These are phyloP conservation scores for Galendromus occidentalis DNA, from an alignment of 1,140 invertebrate species.

Conservation along the genomic window DNA sequence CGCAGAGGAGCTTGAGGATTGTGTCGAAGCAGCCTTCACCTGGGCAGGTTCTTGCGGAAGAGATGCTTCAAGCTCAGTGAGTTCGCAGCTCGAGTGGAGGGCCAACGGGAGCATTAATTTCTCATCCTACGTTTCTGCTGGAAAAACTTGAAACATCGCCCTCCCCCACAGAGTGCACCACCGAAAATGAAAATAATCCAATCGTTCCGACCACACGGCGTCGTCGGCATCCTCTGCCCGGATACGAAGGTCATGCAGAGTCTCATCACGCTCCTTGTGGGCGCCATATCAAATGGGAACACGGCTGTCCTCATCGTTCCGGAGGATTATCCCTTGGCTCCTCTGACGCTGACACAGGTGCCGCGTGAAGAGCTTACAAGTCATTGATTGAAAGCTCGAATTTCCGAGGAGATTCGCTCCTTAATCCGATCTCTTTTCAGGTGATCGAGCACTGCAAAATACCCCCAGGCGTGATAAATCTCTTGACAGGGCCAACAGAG, in stretches of 20 bases:
- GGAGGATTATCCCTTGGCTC: background rate
- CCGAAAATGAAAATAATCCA: background rate
- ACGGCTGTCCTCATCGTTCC: background rate
- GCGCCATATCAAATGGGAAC: background rate
- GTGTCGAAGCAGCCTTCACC: background rate
- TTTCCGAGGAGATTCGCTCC: background rate
- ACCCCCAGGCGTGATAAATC: background rate
- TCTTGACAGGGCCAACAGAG: background rate
- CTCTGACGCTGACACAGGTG: conserved; percentile 1
- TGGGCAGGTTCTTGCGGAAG: background rate
- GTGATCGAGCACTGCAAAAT: background rate
- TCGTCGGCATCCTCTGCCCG: background rate
- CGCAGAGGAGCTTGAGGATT: background rate
- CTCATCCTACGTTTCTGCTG: background rate
- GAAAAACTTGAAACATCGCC: background rate
- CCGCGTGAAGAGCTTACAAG: background rate
- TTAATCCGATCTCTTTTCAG: background rate
- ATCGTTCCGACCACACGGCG: background rate
- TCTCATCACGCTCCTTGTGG: background rate
- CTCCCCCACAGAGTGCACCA: background rate
- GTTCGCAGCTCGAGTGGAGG: background rate
- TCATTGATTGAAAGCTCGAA: background rate
- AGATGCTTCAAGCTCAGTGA: background rate
- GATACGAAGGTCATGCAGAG: background rate
- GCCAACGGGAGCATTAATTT: background rate